Evolutionary conservation across 2,797 vertebrate genomes (phyloP), one percentile per base, ranked within the genome.

Genomic region (Sebastes goodei): DNA sequence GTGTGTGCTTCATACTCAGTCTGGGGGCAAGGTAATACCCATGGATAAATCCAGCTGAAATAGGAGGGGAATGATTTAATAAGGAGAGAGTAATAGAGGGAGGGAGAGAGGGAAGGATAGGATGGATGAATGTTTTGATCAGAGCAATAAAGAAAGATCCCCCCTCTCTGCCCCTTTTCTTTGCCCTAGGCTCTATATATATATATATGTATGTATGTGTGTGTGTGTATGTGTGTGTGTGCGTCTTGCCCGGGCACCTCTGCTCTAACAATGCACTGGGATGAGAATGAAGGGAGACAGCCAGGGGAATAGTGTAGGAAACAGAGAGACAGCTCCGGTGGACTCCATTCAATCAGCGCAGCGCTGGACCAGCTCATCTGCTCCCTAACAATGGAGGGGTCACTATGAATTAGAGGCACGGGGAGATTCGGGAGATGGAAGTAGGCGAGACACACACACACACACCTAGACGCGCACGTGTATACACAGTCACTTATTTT

Each of bases 241-340:
- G 61, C 23, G 71, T 80, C 53, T 76, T 83, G 75, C 56, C 71
- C 57, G 3, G 82, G 85, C 80, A 85, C 88, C 83, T 92, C 75
- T 78, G 87, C 87, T 84, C 83, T 81, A 88, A 90, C 92, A 92
- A 90, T 82, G 79, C 86, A 56, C 64, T 3, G 71, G 86, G 90
- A 95, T 86, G 93, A 75, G 91, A 94, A 94, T 93, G 91, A 94
- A 86, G 88, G 79, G 78, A 90, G 94, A 95, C 93, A 94, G 93
- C 88, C 87, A 63, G 86, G 92, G 92, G 93, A 93, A 93, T 93
- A 87, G 93, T 85, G 92, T 83, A 78, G 91, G 88, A 90, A 93
- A 92, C 86, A 87, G 87, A 93, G 81, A 87, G 91, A 91, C 87
- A 79, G 90, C 93, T 86, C 80, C 72, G 42, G 90, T 80, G 85